These are phyloP conservation scores for Dynastes tityus DNA, from an alignment of 2,888 invertebrate species.

Conservation along the genomic window DNA sequence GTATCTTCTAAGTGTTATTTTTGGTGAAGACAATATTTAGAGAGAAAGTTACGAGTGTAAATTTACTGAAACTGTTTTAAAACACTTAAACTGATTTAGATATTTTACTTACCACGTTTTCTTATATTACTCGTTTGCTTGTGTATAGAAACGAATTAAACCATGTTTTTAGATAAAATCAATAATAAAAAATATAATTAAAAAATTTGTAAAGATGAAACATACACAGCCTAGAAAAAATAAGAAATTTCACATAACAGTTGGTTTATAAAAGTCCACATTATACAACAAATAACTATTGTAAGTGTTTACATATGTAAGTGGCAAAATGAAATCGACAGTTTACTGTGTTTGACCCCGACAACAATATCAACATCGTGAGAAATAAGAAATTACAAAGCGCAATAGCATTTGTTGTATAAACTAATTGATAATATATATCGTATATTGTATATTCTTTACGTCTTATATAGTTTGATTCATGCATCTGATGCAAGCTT, in stretches of 20 bases:
- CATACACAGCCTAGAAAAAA: conserved; percentile 41
- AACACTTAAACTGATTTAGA: too few species aligned
- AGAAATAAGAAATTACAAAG: neutral
- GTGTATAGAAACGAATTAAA: conserved; percentile 10
- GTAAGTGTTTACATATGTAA: neutral
- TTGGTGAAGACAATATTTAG: too few species aligned
- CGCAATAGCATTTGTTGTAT: conserved; percentile 38
- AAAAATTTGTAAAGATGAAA: conserved; percentile 33
- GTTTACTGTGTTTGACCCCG: neutral
- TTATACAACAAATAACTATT: conserved; percentile 44
- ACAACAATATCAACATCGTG: neutral
- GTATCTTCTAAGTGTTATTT: too few species aligned
- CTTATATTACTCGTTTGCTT: neutral
- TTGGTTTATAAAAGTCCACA: conserved; percentile 30
- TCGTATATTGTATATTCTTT: neutral
- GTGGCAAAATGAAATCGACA: neutral
- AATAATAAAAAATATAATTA: conserved; percentile 43
- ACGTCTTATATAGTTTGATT: conserved; percentile 8
- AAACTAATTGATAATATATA: conserved; percentile 34
- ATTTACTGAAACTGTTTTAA: too few species aligned
- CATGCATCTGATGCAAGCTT: conserved; percentile 21
- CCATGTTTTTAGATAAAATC: conserved; percentile 28
- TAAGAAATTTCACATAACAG: conserved; percentile 25
- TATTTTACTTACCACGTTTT: neutral
- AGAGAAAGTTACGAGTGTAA: too few species aligned